A percentile compares a stretch with the other conserved stretches of the same genome.
Conservation (phyloP, 2,888 invertebrate species). For the Hyles lineata region DNA sequence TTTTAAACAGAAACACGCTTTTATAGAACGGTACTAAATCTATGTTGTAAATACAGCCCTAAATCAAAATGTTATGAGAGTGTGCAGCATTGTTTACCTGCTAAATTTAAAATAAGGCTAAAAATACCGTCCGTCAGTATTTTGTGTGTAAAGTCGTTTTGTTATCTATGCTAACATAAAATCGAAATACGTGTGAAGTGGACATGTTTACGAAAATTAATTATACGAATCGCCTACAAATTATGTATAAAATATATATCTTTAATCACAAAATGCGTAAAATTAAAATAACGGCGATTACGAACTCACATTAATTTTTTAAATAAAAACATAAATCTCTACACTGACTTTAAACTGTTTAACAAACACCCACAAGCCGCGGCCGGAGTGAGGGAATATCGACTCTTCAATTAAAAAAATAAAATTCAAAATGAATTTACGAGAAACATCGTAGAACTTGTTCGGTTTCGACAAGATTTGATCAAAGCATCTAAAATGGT, state of each 20-base stretch:
- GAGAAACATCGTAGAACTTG: slow-evolving; percentile 48
- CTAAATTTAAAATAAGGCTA: slow-evolving; percentile 5
- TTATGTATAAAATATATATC: slow-evolving; percentile 48
- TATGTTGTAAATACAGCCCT: not conserved
- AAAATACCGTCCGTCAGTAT: not conserved
- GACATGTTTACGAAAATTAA: slow-evolving; percentile 49
- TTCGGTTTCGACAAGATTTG: slow-evolving; percentile 81
- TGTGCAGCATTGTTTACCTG: not conserved
- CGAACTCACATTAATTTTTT: slow-evolving; percentile 80
- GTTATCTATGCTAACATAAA: slow-evolving; percentile 18
- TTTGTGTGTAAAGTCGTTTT: not conserved
- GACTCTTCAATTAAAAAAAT: slow-evolving; percentile 32
- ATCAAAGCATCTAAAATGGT: slow-evolving; percentile 86
- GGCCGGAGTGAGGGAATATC: slow-evolving; percentile 36
- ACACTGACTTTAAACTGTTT: slow-evolving; percentile 73
- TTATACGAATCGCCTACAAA: slow-evolving; percentile 37
- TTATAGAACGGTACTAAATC: slow-evolving; percentile 13
- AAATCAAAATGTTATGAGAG: not conserved
- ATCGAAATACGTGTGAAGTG: slow-evolving; percentile 46
- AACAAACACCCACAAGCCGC: slow-evolving; percentile 79
- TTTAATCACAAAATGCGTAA: slow-evolving; percentile 66
- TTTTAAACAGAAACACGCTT: slow-evolving; percentile 43
- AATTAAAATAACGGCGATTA: slow-evolving; percentile 81
- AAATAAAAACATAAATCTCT: slow-evolving; percentile 84
- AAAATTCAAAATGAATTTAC: slow-evolving; percentile 60